Percentiles rank a stretch among this genome's conserved stretches.
Evolutionary conservation across 2,113 vertebrate genomes (phyloP).

Genomic region (Eurypyga helias): DNA sequence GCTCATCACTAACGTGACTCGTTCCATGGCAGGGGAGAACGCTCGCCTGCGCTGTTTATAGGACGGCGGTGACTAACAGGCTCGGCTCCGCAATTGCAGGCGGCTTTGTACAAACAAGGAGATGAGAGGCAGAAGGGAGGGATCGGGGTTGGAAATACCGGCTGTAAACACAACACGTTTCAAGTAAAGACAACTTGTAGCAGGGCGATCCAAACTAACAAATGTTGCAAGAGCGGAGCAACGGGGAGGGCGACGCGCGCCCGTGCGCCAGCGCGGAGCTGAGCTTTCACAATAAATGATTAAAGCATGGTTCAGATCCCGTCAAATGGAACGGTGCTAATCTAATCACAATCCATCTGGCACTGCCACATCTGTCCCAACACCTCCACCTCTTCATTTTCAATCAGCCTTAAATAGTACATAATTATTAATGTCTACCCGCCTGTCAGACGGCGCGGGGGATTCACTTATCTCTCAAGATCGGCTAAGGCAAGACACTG

Average conservation of each 20-base stretch:
- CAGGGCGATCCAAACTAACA: background rate
- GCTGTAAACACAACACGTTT: background rate
- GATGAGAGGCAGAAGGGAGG: conserved; percentile 48
- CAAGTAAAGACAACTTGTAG: background rate
- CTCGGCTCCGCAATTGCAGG: background rate
- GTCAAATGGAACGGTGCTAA: conserved; percentile 76
- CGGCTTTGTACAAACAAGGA: conserved; percentile 62
- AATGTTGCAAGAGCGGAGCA: background rate
- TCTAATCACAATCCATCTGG: conserved; percentile 78
- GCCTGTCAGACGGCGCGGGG: conserved; percentile 62
- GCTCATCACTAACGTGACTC: background rate
- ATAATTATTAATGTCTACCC: conserved; percentile 76
- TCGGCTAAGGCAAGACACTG: background rate
- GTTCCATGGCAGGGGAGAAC: background rate
- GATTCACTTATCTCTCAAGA: conserved; percentile 57
- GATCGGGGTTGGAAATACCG: background rate
- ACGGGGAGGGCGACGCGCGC: background rate
- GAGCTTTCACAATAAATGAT: conserved; percentile 71
- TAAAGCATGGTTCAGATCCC: conserved; percentile 72
- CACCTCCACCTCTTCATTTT: conserved; percentile 78
- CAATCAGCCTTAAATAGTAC: conserved; percentile 77
- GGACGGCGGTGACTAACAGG: background rate
- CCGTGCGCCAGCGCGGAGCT: conserved; percentile 11
- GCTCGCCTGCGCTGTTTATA: background rate
- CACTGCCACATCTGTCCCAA: conserved; percentile 77